These are phyloP conservation scores for Isotomurus palustris DNA, from an alignment of 2,888 invertebrate species.

Conservation along the genomic window DNA sequence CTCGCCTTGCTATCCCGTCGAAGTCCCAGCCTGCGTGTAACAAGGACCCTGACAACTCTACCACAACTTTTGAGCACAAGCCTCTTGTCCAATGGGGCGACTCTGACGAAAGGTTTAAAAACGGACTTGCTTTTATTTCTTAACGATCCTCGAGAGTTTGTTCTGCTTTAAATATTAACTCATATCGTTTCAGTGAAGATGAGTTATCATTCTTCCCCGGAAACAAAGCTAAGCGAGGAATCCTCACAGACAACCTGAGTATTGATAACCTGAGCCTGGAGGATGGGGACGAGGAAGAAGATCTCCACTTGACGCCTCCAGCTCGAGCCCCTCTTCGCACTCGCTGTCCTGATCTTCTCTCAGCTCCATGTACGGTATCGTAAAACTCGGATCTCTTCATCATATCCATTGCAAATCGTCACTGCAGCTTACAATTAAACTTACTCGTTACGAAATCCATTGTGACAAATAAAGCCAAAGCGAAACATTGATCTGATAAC, in stretches of 20 bases:
- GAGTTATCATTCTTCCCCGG: slow-evolving; percentile 57
- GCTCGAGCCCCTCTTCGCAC: too few relatives aligned
- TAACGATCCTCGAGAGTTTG: too few relatives aligned
- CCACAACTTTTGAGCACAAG: slow-evolving; percentile 52
- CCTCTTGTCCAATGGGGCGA: slow-evolving; percentile 61
- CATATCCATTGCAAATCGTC: too few relatives aligned
- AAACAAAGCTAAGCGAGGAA: slow-evolving; percentile 52
- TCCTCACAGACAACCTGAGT: slow-evolving; percentile 58
- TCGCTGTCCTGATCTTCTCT: too few relatives aligned
- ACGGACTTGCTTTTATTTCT: neutral
- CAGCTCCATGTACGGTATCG: too few relatives aligned
- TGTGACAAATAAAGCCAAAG: too few relatives aligned
- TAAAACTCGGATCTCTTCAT: too few relatives aligned
- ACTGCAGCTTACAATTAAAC: too few relatives aligned
- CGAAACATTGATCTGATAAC: too few relatives aligned
- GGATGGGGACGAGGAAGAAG: slow-evolving; percentile 56
- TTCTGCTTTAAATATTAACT: slow-evolving; percentile 1
- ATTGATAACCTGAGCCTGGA: slow-evolving; percentile 60
- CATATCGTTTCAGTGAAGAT: slow-evolving; percentile 51
- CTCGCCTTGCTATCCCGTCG: slow-evolving; percentile 41
- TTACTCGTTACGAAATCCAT: too few relatives aligned
- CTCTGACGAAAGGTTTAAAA: slow-evolving; percentile 57
- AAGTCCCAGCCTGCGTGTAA: slow-evolving; percentile 15
- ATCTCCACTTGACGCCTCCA: slow-evolving; percentile 54
- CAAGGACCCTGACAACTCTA: slow-evolving; percentile 1